A percentile compares a stretch with the other conserved stretches of the same genome.
Conservation (phyloP, 1,140 invertebrate species). For the Hyles vespertilio region DNA sequence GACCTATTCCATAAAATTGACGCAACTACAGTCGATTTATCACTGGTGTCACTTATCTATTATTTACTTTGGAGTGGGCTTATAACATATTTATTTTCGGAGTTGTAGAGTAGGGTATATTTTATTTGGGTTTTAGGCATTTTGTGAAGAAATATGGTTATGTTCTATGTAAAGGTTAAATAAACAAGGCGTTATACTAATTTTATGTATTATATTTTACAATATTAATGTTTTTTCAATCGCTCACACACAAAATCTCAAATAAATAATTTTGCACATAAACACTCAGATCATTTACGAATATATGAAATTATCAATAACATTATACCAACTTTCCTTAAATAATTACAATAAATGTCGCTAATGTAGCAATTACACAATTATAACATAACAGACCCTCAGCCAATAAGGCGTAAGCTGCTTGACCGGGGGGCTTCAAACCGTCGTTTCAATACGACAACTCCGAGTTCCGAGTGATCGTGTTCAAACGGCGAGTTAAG, state of each 20-base stretch:
- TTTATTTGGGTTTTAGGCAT: no score
- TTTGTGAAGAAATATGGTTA: no score
- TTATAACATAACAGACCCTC: slow-evolving; percentile 16
- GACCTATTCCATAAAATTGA: no score
- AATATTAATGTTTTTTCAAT: no score
- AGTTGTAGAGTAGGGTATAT: no score
- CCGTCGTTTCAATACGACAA: slow-evolving; percentile 12
- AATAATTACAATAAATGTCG: slow-evolving; percentile 8
- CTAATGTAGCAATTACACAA: not conserved
- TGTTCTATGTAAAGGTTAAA: no score
- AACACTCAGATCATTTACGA: slow-evolving; percentile 65
- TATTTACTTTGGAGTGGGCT: no score
- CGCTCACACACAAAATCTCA: slow-evolving; percentile 13
- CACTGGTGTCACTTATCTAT: no score
- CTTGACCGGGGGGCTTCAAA: slow-evolving; percentile 32
- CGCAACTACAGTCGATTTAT: no score
- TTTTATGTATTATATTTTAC: no score
- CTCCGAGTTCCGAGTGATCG: not conserved
- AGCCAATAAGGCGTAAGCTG: slow-evolving; percentile 36
- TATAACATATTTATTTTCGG: no score
- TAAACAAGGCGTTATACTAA: no score
- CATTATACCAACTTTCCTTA: slow-evolving; percentile 8
- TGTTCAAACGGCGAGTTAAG: slow-evolving; percentile 27
- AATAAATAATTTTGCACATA: slow-evolving; percentile 64
- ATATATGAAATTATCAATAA: slow-evolving; percentile 14